These are phyloP conservation scores for Phocoena phocoena DNA, from an alignment of 2,113 vertebrate genomes.

Conservation along the genomic window DNA sequence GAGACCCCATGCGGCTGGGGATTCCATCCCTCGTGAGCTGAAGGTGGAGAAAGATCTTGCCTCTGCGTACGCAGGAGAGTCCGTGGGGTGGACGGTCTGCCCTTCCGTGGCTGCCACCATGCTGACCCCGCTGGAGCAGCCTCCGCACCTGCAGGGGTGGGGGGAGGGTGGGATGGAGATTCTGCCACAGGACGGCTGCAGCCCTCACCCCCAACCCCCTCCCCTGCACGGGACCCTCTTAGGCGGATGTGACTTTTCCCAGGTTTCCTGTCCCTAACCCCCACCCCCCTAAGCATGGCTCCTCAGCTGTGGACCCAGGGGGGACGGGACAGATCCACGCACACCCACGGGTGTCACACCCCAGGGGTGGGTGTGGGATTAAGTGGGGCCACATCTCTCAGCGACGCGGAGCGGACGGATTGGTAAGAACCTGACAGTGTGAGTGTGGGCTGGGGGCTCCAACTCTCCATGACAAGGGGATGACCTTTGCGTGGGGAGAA, in stretches of 20 bases:
- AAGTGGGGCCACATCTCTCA: not conserved
- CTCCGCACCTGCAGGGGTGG: not conserved
- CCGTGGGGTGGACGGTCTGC: fast-evolving
- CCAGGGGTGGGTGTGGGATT: not conserved
- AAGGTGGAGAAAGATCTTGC: not conserved
- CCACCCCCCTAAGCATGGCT: fast-evolving
- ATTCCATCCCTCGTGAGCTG: fast-evolving
- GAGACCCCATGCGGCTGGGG: not conserved
- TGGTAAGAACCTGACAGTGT: not conserved
- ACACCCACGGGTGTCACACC: fast-evolving
- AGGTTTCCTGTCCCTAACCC: not conserved
- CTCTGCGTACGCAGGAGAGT: not conserved
- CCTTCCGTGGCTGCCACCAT: not conserved
- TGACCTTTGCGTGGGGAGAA: no score
- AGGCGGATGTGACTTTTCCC: not conserved
- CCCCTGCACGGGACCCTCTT: not conserved
- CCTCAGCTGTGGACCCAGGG: not conserved
- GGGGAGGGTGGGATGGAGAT: not conserved
- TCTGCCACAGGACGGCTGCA: not conserved
- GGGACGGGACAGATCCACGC: not conserved
- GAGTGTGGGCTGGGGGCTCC: not conserved
- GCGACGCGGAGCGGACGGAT: not conserved
- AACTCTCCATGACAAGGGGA: not conserved
- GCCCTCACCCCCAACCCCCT: no score
- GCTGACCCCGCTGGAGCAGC: not conserved